Conservation (phyloP, 64 coral and sea anemone genomes). For the Stylophora pistillata region DNA sequence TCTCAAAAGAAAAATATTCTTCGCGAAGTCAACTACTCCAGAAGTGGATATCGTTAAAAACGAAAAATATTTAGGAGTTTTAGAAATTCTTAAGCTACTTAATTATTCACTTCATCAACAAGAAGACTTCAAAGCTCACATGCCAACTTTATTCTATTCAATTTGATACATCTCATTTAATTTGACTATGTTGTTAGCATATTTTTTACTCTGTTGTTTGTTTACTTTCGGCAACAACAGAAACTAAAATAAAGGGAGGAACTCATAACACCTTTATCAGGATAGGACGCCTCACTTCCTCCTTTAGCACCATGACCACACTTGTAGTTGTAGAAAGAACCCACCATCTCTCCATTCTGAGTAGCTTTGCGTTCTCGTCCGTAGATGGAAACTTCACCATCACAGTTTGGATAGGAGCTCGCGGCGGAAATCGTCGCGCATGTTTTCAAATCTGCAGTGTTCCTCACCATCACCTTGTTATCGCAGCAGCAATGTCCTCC, state of each 20-base stretch:
- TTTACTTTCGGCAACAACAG: conserved; percentile 62
- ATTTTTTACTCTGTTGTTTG: too few species aligned
- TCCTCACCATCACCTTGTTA: conserved; percentile 43
- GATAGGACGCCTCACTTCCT: conserved; percentile 30
- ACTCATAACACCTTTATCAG: background rate
- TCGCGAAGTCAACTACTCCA: too few species aligned
- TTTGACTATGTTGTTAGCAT: too few species aligned
- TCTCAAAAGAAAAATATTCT: too few species aligned
- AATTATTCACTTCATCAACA: too few species aligned
- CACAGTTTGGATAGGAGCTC: conserved; percentile 30
- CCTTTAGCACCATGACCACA: conserved; percentile 1
- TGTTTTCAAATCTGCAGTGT: conserved; percentile 22
- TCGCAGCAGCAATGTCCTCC: conserved; percentile 59
- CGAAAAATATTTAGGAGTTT: too few species aligned
- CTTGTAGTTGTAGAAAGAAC: conserved; percentile 52
- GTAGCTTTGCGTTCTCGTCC: conserved; percentile 36
- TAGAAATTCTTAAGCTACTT: too few species aligned
- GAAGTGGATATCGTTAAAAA: too few species aligned
- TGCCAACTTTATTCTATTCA: too few species aligned
- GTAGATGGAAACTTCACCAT: conserved; percentile 50
- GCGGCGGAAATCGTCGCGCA: conserved; percentile 41
- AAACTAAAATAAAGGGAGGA: conserved; percentile 9
- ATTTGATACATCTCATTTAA: too few species aligned
- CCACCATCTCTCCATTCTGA: conserved; percentile 28
- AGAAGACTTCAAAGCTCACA: too few species aligned